A percentile compares a stretch with the other conserved stretches of the same genome.
These are phyloP conservation scores for Ploceus nigricollis DNA, from an alignment of 2,113 vertebrate genomes.

Conservation along the genomic window DNA sequence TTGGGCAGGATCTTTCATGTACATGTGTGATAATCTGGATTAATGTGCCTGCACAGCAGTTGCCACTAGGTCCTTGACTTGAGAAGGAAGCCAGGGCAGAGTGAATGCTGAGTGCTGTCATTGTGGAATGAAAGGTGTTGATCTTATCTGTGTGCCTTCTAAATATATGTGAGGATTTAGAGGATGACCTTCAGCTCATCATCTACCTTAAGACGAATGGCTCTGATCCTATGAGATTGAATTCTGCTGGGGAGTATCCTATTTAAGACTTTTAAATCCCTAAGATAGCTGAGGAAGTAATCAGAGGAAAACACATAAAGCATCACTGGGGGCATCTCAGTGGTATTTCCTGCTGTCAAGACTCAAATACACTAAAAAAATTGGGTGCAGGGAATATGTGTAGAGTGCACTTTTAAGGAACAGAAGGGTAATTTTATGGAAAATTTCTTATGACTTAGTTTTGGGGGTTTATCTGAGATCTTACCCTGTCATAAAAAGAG, in stretches of 20 bases:
- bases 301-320: neutral
- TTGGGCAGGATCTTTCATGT: neutral
- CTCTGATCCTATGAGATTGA: neutral
- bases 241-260: neutral
- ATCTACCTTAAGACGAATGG: neutral
- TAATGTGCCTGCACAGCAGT: neutral
- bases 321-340: neutral
- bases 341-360: neutral
- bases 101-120: neutral
- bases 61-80: neutral
- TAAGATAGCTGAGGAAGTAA: neutral
- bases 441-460: neutral
- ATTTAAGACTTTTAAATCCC: conserved; percentile 12
- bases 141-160: neutral
- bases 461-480: neutral
- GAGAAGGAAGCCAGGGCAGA: neutral
- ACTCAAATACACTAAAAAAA: neutral
- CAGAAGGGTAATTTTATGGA: neutral
- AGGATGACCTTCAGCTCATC: conserved; percentile 15
- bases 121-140: neutral
- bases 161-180: conserved; percentile 4
- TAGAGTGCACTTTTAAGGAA: neutral
- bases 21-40: neutral
- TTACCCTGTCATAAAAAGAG: neutral
- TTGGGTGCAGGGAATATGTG: neutral